Conservation (phyloP, 2,888 invertebrate species). For the Eupithecia subfuscata region DNA sequence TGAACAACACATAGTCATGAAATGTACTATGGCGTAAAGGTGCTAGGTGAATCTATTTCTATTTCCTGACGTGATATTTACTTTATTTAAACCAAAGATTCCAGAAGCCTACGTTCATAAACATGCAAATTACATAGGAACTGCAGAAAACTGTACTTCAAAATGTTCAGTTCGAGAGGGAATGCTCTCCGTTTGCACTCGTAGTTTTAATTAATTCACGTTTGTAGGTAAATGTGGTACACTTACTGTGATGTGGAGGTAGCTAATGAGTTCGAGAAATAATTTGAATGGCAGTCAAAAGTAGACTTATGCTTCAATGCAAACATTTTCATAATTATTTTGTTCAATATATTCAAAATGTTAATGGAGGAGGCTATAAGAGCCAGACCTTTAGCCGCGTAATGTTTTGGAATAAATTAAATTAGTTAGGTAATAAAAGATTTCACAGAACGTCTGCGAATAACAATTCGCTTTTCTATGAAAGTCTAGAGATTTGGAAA, state of each 20-base stretch:
- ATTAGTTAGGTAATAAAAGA: conserved; percentile 5
- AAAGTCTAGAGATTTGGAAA: neutral
- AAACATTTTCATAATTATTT: neutral
- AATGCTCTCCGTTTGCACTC: neutral
- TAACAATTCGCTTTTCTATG: conserved; percentile 4
- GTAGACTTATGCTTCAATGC: neutral
- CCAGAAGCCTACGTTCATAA: neutral
- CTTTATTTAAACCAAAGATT: neutral
- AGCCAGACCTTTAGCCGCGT: neutral
- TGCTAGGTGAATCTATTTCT: neutral
- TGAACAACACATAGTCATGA: neutral
- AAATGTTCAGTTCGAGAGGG: neutral
- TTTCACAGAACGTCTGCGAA: neutral
- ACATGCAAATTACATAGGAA: neutral
- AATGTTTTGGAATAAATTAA: conserved; percentile 12
- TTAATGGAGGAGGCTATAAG: neutral
- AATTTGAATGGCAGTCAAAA: neutral
- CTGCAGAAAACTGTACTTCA: neutral
- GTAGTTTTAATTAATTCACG: neutral
- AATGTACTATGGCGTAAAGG: neutral
- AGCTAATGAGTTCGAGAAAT: neutral
- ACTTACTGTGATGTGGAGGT: neutral
- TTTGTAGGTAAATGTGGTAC: neutral
- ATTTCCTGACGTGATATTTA: neutral
- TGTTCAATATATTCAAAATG: neutral